Percentiles rank a stretch among this genome's conserved stretches.
Conservation (phyloP, 2,113 vertebrate species). For the Larimichthys crocea region DNA sequence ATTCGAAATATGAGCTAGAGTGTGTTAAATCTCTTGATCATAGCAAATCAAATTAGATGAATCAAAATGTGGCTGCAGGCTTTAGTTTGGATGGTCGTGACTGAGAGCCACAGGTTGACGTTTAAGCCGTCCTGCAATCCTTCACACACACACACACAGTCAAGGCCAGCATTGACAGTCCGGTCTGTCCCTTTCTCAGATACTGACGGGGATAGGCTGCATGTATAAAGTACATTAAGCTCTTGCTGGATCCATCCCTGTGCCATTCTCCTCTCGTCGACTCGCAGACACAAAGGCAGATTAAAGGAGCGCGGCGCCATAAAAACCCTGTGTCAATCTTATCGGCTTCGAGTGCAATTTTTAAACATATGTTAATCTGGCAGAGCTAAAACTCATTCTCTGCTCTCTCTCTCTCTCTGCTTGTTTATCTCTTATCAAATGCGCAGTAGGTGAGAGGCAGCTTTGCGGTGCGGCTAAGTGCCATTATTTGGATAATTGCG, state of each 20-base stretch:
- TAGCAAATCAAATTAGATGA: slow-evolving; percentile 5
- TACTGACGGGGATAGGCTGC: slow-evolving; percentile 58
- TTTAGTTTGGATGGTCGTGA: neutral
- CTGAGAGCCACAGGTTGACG: slow-evolving; percentile 61
- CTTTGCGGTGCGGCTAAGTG: slow-evolving; percentile 77
- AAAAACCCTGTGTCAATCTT: slow-evolving; percentile 84
- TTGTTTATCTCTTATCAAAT: slow-evolving; percentile 83
- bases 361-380: slow-evolving; percentile 88
- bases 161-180: slow-evolving; percentile 46
- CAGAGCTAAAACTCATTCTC: slow-evolving; percentile 78
- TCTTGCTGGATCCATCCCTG: slow-evolving; percentile 71
- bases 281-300: slow-evolving; percentile 78
- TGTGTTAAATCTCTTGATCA: neutral
- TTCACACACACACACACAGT: slow-evolving; percentile 15
- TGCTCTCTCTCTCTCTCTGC: slow-evolving; percentile 49
- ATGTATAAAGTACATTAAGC: slow-evolving; percentile 77
- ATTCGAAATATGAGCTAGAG: neutral
- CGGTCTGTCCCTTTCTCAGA: slow-evolving; percentile 54
- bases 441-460: slow-evolving; percentile 81
- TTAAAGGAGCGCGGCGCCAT: slow-evolving; percentile 70
- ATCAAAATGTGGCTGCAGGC: neutral
- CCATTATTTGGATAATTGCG: slow-evolving; percentile 86
- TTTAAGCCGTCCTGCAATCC: slow-evolving; percentile 34
- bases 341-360: slow-evolving; percentile 83
- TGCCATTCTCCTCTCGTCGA: slow-evolving; percentile 78